Evolutionary conservation across 2,888 invertebrate genomes (phyloP), one percentile per base, ranked within the genome.

Genomic region (Erpobdella octoculata): DNA sequence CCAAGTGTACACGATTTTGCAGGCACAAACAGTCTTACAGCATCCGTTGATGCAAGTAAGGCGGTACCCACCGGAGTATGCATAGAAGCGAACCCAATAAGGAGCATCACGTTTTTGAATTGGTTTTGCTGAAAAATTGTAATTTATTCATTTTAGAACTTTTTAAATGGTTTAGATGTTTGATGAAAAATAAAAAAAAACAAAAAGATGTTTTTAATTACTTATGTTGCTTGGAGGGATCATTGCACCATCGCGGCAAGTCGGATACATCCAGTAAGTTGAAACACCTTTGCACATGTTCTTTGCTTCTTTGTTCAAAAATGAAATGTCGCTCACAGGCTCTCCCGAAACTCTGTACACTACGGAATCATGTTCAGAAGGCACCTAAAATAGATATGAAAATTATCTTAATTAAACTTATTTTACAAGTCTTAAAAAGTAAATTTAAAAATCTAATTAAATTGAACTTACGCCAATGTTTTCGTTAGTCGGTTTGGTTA

Each of bases 241-340:
- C n/a, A n/a, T n/a, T 33, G 4, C 31, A 3, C 15, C 62, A 4
- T 62, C 33, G 9, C 9, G 8, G 12, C 62, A 62, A 33, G 62
- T 28, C 28, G 62, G 62, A 62, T 62, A 62, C 62, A 62, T 62
- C 62, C 62, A 62, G 33, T 62, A 62, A 33, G 62, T 62, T 62
- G 62, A 62, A 21, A 62, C 62, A 1, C 62, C 62, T 62, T 62
- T 62, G 35, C 62, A 62, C 33, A 35, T 35, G 35, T 35, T 31
- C 18, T 35, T 62, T 2, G 31, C 62, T 62, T 62, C 35, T 62
- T 62, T 62, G 62, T 31, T 62, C 33, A 62, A 35, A 35, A 62
- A 62, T 6, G 62, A 62, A 35, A 62, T 62, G 31, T 62, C 62
- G n/a, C n/a, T 35, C 12, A 62, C 18, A 2, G 62, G 35, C 21